phyloP scores from a whole-genome alignment of 2,888 invertebrate genomes.

The Lepeophtheirus nordmannii region DNA sequence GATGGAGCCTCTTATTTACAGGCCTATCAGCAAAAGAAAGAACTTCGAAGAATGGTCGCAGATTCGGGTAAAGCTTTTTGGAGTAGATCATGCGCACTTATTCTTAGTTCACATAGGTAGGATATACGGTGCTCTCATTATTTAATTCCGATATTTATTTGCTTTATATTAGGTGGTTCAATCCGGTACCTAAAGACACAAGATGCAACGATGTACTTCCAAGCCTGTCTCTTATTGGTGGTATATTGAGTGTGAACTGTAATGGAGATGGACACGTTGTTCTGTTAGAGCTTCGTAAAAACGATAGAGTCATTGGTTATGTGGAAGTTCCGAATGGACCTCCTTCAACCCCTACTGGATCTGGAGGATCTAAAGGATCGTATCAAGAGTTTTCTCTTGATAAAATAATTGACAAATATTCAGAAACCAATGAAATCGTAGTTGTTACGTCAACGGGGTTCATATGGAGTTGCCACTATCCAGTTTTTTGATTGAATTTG shows the following conservation, averaged over 20 bases:
- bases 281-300: not conserved
- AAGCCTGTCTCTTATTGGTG: not conserved
- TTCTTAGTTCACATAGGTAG: constrained; percentile 49
- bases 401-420: not conserved
- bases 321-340: not conserved
- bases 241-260: not conserved
- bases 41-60: constrained; percentile 13
- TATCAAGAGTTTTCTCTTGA: not conserved
- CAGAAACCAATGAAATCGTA: constrained; percentile 2
- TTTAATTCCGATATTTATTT: too few relatives aligned
- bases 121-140: not conserved
- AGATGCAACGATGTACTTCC: not conserved
- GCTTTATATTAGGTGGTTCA: not conserved
- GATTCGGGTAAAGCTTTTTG: constrained; percentile 27
- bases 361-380: not conserved
- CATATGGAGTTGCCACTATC: constrained; percentile 2
- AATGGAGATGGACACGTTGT: not conserved
- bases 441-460: not conserved
- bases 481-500: not conserved
- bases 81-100: constrained; percentile 41
- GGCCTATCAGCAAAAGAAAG: constrained; percentile 8
- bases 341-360: not conserved
- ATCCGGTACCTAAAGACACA: not conserved
- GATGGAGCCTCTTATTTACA: not conserved
- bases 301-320: not conserved